Percentiles rank a stretch among this genome's conserved stretches.
These are phyloP conservation scores for Petrolisthes manimaculis DNA, from an alignment of 2,888 invertebrate genomes.

Conservation along the genomic window DNA sequence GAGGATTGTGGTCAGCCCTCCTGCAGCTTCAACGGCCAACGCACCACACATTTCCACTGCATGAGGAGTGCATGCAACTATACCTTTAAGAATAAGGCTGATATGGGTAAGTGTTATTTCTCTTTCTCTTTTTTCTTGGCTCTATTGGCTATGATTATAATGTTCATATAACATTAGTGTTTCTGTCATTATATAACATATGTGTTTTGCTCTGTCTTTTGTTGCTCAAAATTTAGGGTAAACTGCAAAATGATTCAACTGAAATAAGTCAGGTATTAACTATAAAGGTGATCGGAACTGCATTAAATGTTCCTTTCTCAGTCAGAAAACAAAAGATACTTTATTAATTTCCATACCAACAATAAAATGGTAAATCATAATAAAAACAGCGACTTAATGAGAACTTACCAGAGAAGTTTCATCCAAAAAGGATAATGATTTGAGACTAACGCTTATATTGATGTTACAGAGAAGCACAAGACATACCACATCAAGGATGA, in stretches of 20 bases:
- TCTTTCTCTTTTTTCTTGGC: too few species aligned
- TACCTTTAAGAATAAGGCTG: constrained; percentile 98
- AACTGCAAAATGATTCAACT: too few species aligned
- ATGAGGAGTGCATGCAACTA: constrained; percentile 89
- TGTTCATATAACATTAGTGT: too few species aligned
- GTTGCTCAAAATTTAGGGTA: too few species aligned
- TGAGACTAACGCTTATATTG: not conserved
- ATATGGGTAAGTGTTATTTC: constrained; percentile 86
- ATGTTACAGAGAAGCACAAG: constrained; percentile 91
- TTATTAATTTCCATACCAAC: too few species aligned
- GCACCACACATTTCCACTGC: constrained; percentile 98
- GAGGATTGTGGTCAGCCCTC: constrained; percentile 93
- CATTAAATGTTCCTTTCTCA: too few species aligned
- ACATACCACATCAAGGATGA: constrained; percentile 98
- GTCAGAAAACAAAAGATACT: too few species aligned
- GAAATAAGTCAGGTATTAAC: too few species aligned
- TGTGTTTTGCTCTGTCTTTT: not conserved
- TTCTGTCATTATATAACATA: too few species aligned
- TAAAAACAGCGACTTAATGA: not conserved
- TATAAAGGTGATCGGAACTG: too few species aligned
- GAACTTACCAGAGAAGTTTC: not conserved
- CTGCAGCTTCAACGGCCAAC: constrained; percentile 92
- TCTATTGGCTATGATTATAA: too few species aligned
- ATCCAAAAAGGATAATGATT: too few species aligned
- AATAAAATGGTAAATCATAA: not conserved